These are phyloP conservation scores for Spodoptera picta DNA, from an alignment of 2,888 invertebrate species.

Conservation along the genomic window DNA sequence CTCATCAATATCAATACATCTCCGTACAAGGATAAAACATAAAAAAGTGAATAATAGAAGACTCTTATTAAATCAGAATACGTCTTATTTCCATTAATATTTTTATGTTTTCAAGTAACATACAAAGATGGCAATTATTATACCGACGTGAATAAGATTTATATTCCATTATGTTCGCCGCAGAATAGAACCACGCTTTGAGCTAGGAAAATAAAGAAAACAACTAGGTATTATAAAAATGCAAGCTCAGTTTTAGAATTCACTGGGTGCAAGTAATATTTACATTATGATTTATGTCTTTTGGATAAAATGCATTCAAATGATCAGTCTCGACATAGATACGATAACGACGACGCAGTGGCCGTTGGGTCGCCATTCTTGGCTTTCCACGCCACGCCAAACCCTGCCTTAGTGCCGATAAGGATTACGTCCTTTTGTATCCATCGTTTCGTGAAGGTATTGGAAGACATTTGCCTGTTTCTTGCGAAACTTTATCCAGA, in stretches of 20 bases:
- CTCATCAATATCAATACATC: conserved; percentile 8
- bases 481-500: conserved; percentile 37
- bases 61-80: conserved; percentile 35
- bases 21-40: conserved; percentile 4
- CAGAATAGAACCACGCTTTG: conserved; percentile 3
- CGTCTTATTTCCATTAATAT: conserved; percentile 20
- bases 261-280: too few relatives aligned
- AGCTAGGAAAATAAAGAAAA: conserved; percentile 12
- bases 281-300: too few relatives aligned
- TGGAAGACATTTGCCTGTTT: conserved; percentile 33
- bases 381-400: conserved; percentile 17
- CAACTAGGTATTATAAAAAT: conserved; percentile 5
- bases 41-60: conserved; percentile 24
- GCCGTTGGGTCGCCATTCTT: conserved; percentile 42
- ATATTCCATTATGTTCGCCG: conserved; percentile 18
- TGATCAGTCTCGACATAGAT: conserved; percentile 23
- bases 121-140: conserved; percentile 20
- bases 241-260: neutral
- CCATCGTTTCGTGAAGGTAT: conserved; percentile 34
- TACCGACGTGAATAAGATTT: conserved; percentile 27
- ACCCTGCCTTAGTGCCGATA: conserved; percentile 45
- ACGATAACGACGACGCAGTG: conserved; percentile 42
- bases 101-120: conserved; percentile 32
- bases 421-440: conserved; percentile 52
- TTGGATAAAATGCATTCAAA: neutral